A percentile compares a stretch with the other conserved stretches of the same genome.
These are phyloP conservation scores for Acanthornis magna DNA, from an alignment of 2,797 vertebrate species.

Conservation along the genomic window DNA sequence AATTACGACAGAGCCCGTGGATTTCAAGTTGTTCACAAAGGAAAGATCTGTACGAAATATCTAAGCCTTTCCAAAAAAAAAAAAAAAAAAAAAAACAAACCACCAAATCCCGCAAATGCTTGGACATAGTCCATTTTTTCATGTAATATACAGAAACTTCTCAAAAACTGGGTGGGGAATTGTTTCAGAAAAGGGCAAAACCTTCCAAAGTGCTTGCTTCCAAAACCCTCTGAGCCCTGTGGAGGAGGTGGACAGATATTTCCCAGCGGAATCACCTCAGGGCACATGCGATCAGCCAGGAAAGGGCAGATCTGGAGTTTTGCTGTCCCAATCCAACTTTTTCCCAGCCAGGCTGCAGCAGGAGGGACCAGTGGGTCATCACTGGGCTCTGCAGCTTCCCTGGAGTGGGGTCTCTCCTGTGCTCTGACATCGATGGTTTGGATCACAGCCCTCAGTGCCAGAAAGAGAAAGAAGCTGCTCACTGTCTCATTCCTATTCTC, in stretches of 20 bases:
- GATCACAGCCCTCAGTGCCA: not conserved
- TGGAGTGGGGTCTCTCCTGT: not conserved
- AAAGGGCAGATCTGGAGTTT: not conserved
- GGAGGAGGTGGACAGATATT: not conserved
- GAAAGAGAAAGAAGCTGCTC: slow-evolving; percentile 46
- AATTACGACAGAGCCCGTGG: slow-evolving; percentile 18
- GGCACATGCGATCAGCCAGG: accelerated
- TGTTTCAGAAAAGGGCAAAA: slow-evolving; percentile 37
- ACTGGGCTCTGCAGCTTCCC: not conserved
- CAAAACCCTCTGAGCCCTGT: not conserved
- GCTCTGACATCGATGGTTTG: accelerated
- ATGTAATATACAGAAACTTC: slow-evolving; percentile 18
- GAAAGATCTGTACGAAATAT: slow-evolving; percentile 28
- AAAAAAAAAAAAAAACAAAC: not conserved
- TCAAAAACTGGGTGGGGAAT: slow-evolving; percentile 41
- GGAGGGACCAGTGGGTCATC: not conserved
- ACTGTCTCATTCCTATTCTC: slow-evolving; percentile 40
- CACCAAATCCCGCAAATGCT: not conserved
- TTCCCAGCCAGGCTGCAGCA: not conserved
- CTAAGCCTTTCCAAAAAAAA: slow-evolving; percentile 18
- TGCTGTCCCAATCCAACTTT: not conserved
- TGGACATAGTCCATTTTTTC: slow-evolving; percentile 16
- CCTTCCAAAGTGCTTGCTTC: slow-evolving; percentile 13
- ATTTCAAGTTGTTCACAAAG: slow-evolving; percentile 22
- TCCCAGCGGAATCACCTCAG: not conserved